A percentile compares a stretch with the other conserved stretches of the same genome.
These are phyloP conservation scores for Phaetusa simplex DNA, from an alignment of 2,113 vertebrate species.

Conservation along the genomic window DNA sequence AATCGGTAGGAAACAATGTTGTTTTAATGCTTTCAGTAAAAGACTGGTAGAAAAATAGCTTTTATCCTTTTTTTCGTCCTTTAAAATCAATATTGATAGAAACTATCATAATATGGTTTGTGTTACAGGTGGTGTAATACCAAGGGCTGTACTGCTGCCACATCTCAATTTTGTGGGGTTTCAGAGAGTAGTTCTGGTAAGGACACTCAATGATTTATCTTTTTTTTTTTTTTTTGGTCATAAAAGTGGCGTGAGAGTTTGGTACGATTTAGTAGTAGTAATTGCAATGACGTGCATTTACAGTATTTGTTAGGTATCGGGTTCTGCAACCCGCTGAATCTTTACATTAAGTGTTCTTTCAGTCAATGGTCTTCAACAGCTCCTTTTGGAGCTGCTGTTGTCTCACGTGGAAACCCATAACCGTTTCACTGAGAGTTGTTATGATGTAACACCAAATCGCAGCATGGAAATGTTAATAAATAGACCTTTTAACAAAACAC, in stretches of 20 bases:
- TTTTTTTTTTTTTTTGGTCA: conserved; percentile 53
- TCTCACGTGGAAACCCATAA: not conserved
- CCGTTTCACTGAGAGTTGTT: not conserved
- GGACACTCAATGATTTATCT: conserved; percentile 66
- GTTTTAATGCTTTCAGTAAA: conserved; percentile 9
- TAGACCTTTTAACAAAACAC: not conserved
- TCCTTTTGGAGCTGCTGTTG: conserved; percentile 30
- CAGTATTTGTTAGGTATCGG: not conserved
- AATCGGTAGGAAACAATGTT: conserved; percentile 8
- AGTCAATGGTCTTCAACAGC: conserved; percentile 1
- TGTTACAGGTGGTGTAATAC: conserved; percentile 72
- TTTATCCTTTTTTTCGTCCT: conserved; percentile 48
- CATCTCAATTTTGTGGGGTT: conserved; percentile 72
- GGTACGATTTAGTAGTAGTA: not conserved
- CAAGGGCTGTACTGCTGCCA: conserved; percentile 66
- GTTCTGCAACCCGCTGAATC: not conserved
- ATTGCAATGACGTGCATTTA: not conserved
- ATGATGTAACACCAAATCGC: not conserved
- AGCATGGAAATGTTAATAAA: conserved; percentile 7
- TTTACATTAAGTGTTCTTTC: conserved; percentile 19
- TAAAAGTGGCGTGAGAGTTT: conserved; percentile 7
- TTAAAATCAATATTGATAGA: conserved; percentile 53
- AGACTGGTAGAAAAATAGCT: conserved; percentile 32
- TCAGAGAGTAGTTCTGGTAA: conserved; percentile 74
- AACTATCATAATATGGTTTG: conserved; percentile 66